Percentiles rank a stretch among this genome's conserved stretches.
Conservation (phyloP, 2,797 vertebrate species). For the Peromyscus attwateri region DNA sequence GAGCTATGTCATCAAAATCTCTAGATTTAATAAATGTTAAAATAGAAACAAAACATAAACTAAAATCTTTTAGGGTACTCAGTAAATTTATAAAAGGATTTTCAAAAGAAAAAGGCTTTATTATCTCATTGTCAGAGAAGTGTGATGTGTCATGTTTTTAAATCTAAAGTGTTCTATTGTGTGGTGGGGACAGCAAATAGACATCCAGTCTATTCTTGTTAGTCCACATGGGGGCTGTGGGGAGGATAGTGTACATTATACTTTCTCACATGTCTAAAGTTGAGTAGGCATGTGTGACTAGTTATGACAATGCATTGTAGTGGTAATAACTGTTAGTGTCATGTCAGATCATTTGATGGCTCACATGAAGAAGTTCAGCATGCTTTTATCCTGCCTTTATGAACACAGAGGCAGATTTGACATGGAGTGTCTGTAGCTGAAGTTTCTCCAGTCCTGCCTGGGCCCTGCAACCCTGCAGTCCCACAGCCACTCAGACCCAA, state of each 20-base stretch:
- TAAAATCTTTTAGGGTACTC: not conserved
- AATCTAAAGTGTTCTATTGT: not conserved
- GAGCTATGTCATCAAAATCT: too few relatives aligned
- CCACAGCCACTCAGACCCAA: too few relatives aligned
- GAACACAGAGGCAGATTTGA: not conserved
- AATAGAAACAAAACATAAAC: not conserved
- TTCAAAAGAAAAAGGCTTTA: not conserved
- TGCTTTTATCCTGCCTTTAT: not conserved
- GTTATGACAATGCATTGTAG: not conserved
- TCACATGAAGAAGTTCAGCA: not conserved
- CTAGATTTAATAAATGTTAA: not conserved
- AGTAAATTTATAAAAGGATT: not conserved
- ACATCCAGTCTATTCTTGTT: not conserved
- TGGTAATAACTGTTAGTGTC: not conserved
- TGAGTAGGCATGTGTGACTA: not conserved
- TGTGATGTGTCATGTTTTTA: not conserved
- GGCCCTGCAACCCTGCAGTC: too few relatives aligned
- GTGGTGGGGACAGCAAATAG: not conserved
- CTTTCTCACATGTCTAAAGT: not conserved
- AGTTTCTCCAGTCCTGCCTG: too few relatives aligned
- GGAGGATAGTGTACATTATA: not conserved
- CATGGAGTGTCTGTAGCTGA: not conserved
- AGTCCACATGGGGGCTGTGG: not conserved
- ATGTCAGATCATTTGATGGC: not conserved
- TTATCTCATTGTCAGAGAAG: not conserved